Base-by-base conservation (phyloP, 2,113 vertebrate genomes). In the Bothrops jararaca region DNA sequence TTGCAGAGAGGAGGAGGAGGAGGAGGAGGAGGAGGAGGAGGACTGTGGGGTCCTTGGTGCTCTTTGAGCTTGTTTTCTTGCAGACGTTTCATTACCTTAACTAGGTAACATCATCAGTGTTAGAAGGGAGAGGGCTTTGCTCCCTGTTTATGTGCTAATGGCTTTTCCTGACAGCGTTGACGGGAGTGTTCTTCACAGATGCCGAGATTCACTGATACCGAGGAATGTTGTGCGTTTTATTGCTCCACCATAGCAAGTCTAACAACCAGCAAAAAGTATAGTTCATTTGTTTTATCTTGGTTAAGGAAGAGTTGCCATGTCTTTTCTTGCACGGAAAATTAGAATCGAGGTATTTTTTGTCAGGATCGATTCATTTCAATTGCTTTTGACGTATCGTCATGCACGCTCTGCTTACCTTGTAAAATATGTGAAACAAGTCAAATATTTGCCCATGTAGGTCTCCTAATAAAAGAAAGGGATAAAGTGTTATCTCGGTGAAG, bases 391-490 rank as follows among this genome's bases (percentile, higher is more conserved):
- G 9, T 9, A 3, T 42, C 3, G 6, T 42, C 18, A 0, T 8
- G 5, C 6, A 42, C 20, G 18, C 0, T 0, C 58, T 64, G 52
- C 95, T 12, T 95, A 97, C 97, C 97, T 97, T 97, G 86, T 97
- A 95, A 92, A 97, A 97, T 92, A 97, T 96, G 92, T 97, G 92
- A 93, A 97, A 97, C 89, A 94, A 97, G 95, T 99, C 99, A 94
- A 99, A 98, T 93, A 99, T 96, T 74, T 99, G 98, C 48, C 99
- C 99, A 0, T 99, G 99, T 94, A 99, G 96, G 94, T 99, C 99
- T 96, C 99, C 99, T 99, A 95, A 64, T 0, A 91, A 90, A 86
- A 23, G 3, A 94, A 90, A 89, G 88, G 15, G 96, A 20, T 95
- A 95, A 97, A 94, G 1, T 45, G 50, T 94, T 85, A 91, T 74